Conservation (phyloP, 1,140 invertebrate genomes). For the Chelonus insularis region DNA sequence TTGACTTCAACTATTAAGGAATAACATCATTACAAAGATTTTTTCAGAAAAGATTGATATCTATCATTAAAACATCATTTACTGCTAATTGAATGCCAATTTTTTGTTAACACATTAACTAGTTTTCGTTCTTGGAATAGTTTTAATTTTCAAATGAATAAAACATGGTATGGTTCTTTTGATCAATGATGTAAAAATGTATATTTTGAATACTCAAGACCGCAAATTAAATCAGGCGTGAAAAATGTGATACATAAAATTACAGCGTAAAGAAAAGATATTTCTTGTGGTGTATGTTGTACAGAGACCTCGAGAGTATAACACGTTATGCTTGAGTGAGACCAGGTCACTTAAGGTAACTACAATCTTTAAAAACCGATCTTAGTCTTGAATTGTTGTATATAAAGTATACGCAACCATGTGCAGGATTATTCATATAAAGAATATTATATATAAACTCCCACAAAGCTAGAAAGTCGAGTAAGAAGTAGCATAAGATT, state of each 20-base stretch:
- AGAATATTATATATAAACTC: neutral
- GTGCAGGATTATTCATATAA: neutral
- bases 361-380: neutral
- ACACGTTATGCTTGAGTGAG: conserved; percentile 1
- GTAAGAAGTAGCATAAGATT: neutral
- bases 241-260: neutral
- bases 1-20: too few species aligned
- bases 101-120: too few species aligned
- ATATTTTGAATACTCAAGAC: neutral
- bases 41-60: too few species aligned
- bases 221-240: conserved; percentile 2
- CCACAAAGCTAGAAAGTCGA: neutral
- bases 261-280: neutral
- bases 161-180: neutral
- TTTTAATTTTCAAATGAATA: too few species aligned
- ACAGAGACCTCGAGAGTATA: conserved; percentile 4
- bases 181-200: too few species aligned
- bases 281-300: neutral
- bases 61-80: too few species aligned
- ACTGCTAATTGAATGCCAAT: too few species aligned
- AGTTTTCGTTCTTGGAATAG: too few species aligned
- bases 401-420: neutral
- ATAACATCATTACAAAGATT: too few species aligned
- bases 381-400: neutral
- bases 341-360: conserved; percentile 1